Evolutionary conservation across 1,140 invertebrate species (phyloP), one percentile per base, ranked within the genome.

Genomic region (Metopolophium dirhodum): DNA sequence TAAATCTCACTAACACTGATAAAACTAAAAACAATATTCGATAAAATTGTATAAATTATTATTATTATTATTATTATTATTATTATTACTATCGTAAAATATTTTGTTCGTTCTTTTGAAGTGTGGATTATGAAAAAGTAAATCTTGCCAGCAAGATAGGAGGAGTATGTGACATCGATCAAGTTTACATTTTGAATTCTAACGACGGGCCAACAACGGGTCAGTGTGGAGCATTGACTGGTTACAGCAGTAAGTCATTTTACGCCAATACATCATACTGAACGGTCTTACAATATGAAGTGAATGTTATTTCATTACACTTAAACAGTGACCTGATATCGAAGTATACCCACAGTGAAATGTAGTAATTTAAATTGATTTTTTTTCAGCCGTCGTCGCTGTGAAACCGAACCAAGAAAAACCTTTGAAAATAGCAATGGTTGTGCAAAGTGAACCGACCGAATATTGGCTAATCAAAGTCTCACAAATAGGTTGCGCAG

Each of bases 91-190:
- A 30, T 68, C 37, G 2, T 37, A 18, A 77, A 77, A 77, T 77
- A 4, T 35, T 88, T 51, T n/a, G 51, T n/a, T 86, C 7, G 26
- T 26, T 6, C 61, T 61, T n/a, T 94, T 93, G 2, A 91, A 95
- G 94, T 82, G 87, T 95, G 20, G 95, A 95, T 87, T 95, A 95
- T 90, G 93, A 94, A 61, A 94, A 95, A 61, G 95, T 95, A 54
- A 95, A 95, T 87, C 94, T 95, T 26, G 95, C 95, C 1, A 93
- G 94, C 35, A 95, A 95, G 90, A 94, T 95, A 37, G 95, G 95
- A 68, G 95, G 95, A 41, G 94, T 95, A 22, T 95, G 95, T 93
- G 95, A 95, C 91, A 95, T 95, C 47, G 95, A 95, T 93, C 95
- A 95, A 93, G 93, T 95, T 20, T 95, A 95, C 77, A 95, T 95